Conservation (phyloP, 1,140 invertebrate species). For the Drosophila pruinosa region DNA sequence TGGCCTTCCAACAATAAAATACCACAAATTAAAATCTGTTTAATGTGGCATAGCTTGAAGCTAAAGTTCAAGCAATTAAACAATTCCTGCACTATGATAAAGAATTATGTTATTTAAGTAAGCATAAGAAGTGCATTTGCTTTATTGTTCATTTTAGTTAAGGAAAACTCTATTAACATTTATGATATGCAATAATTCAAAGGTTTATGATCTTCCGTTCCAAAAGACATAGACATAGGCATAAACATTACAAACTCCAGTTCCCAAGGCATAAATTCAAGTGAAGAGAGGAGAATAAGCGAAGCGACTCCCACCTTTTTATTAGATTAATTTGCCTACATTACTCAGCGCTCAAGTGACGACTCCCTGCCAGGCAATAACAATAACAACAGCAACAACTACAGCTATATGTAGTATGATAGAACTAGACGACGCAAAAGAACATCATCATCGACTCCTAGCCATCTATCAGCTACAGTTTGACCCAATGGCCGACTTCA, state of each 20-base stretch:
- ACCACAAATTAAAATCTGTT: not conserved
- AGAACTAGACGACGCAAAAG: constrained; percentile 5
- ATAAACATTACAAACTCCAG: constrained; percentile 1
- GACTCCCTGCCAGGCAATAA: constrained; percentile 50
- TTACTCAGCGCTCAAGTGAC: constrained; percentile 55
- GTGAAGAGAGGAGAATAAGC: not conserved
- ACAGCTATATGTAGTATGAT: not conserved
- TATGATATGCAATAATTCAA: constrained; percentile 30
- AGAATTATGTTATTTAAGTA: not conserved
- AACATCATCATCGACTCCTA: constrained; percentile 66
- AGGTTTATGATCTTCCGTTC: constrained; percentile 10
- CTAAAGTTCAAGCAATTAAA: not conserved
- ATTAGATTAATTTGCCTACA: constrained; percentile 76
- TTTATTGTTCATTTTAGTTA: constrained; percentile 1
- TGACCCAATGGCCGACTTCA: constrained; percentile 79
- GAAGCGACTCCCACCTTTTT: constrained; percentile 71
- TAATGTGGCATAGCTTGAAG: not conserved
- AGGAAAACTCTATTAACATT: constrained; percentile 22
- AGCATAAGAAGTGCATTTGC: not conserved
- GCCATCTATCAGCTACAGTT: constrained; percentile 72
- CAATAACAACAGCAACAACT: constrained; percentile 22
- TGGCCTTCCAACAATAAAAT: not conserved
- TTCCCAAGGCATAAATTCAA: constrained; percentile 18
- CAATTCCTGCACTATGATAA: not conserved
- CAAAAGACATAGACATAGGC: not conserved